Evolutionary conservation across 2,888 invertebrate species (phyloP).

Genomic region (Sphaerophoria rueppellii): DNA sequence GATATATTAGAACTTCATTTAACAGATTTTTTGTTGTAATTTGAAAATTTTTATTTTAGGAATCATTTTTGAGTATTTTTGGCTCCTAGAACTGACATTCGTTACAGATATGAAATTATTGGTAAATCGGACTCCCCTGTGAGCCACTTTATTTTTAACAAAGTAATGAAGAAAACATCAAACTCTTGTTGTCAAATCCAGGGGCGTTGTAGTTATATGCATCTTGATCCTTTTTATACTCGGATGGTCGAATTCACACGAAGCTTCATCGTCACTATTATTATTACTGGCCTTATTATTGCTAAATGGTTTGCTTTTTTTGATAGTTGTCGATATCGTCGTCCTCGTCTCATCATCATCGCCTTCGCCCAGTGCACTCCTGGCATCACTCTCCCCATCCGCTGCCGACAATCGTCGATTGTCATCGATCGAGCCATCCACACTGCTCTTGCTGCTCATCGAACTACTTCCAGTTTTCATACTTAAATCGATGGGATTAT

Average conservation of each 20-base stretch:
- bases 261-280: constrained; percentile 82
- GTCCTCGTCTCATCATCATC: constrained; percentile 75
- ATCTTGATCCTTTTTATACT: constrained; percentile 84
- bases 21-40: no score
- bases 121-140: neutral
- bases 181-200: constrained; percentile 87
- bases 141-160: no score
- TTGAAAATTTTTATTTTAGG: neutral
- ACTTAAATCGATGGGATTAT: constrained; percentile 91
- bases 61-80: constrained; percentile 23
- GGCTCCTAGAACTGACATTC: neutral
- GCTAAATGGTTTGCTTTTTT: constrained; percentile 69
- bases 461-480: constrained; percentile 86
- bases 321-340: constrained; percentile 75
- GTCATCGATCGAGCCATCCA: constrained; percentile 74
- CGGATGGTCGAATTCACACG: constrained; percentile 83
- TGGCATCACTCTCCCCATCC: constrained; percentile 75
- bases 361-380: constrained; percentile 46
- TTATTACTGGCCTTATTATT: constrained; percentile 52
- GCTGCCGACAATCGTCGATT: constrained; percentile 68
- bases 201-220: constrained; percentile 77
- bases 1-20: neutral
- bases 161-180: constrained; percentile 76
- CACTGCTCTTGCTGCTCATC: constrained; percentile 77
- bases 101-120: neutral